Evolutionary conservation across 2,113 vertebrate genomes (phyloP), one percentile per base, ranked within the genome.

Genomic region (Archocentrus centrarchus): DNA sequence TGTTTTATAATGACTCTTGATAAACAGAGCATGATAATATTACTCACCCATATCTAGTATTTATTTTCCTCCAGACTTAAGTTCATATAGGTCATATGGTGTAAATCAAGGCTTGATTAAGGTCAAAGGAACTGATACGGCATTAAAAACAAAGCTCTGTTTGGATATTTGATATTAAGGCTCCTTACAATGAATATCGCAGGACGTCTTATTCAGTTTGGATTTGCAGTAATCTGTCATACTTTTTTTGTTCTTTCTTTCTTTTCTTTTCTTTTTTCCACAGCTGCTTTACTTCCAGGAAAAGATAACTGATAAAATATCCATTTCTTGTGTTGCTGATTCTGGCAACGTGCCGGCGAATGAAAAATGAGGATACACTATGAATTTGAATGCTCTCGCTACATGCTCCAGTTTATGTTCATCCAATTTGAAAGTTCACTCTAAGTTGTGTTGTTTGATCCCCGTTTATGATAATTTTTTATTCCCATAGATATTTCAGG

Each of bases 1-100:
- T 73, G 68, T 91, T 90, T 87, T 77, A 86, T 80, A 90, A 90
- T 82, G 81, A 82, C 79, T 87, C 59, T 39, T 18, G 90, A 92
- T 88, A 89, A 92, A 87, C 73, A 53, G 30, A 84, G 44, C 50
- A 68, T 89, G 88, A 89, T 89, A 85, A 80, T 88, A 82, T 88
- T 80, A 89, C 82, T 92, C 78, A 84, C 77, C 81, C 82, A 6
- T 89, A 93, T 90, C 89, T 83, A 82, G 70, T 66, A 60, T 89
- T 90, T 89, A 44, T 92, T 88, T 87, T 85, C 59, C 61, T 77
- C 1, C 24, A n/a, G 63, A 35, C 77, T 68, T 41, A 11, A 47
- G 86, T 82, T 86, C 63, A 63, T 32, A 70, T 62, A 62, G 41
- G 77, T 75, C 24, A 39, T 61, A 75, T 1, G 2, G 87, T 82